A percentile compares a stretch with the other conserved stretches of the same genome.
These are phyloP conservation scores for Axis porcinus DNA, from an alignment of 2,113 vertebrate genomes.

Conservation along the genomic window DNA sequence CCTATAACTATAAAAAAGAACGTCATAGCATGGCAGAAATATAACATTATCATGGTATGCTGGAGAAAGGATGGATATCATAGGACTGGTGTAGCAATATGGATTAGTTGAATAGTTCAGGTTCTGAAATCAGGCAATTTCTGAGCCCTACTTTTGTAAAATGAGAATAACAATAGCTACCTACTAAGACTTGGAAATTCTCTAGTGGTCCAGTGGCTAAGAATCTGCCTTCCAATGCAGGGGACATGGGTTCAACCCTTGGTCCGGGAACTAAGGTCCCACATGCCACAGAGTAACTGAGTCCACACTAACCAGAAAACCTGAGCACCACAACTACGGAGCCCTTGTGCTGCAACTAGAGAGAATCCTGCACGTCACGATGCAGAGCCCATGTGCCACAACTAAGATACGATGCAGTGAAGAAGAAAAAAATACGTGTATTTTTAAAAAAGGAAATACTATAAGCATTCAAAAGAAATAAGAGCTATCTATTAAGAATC, in stretches of 20 bases:
- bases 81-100: not conserved
- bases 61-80: not conserved
- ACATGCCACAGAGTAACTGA: not conserved
- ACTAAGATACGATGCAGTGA: not conserved
- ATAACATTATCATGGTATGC: not conserved
- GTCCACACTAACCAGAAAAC: not conserved
- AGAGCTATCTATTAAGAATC: not conserved
- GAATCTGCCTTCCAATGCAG: not conserved
- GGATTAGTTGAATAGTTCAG: not conserved
- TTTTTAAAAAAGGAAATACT: not conserved
- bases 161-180: not conserved
- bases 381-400: not conserved
- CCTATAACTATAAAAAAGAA: not conserved
- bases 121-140: not conserved
- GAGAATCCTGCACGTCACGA: not conserved
- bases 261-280: not conserved
- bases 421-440: not conserved
- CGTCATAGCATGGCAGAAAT: not conserved
- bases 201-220: not conserved
- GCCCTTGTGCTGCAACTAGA: not conserved
- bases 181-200: not conserved
- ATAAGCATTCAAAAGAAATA: not conserved
- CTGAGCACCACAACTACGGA: not conserved
- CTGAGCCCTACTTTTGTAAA: not conserved
- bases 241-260: not conserved